These are phyloP conservation scores for Cybosia mesomella DNA, from an alignment of 2,888 invertebrate species.

Conservation along the genomic window DNA sequence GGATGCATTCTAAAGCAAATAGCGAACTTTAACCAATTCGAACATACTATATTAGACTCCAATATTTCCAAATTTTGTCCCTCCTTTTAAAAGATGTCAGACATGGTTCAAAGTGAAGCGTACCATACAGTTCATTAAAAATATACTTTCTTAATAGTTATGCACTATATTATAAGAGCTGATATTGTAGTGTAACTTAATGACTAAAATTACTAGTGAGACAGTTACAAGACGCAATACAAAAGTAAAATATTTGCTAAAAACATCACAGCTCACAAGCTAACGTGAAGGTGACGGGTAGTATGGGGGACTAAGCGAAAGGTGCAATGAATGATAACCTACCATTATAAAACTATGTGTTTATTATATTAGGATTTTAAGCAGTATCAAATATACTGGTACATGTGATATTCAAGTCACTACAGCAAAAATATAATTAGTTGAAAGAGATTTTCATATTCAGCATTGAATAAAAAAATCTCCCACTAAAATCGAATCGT, in stretches of 20 bases:
- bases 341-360: constrained; percentile 56
- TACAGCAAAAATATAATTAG: constrained; percentile 74
- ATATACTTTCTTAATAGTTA: constrained; percentile 59
- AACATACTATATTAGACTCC: constrained; percentile 47
- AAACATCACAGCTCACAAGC: constrained; percentile 84
- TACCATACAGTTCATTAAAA: constrained; percentile 51
- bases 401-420: constrained; percentile 53
- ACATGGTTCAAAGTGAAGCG: constrained; percentile 41
- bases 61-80: constrained; percentile 44
- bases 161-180: constrained; percentile 62
- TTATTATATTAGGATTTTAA: constrained; percentile 28
- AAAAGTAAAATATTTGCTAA: constrained; percentile 71
- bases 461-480: constrained; percentile 79
- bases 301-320: constrained; percentile 66
- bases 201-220: constrained; percentile 73
- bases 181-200: constrained; percentile 69
- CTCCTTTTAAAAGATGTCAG: constrained; percentile 32
- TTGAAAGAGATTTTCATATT: constrained; percentile 85
- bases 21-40: constrained; percentile 76
- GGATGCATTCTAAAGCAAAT: constrained; percentile 81
- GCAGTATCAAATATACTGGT: constrained; percentile 50
- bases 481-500: constrained; percentile 78
- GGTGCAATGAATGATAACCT: constrained; percentile 78
- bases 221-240: constrained; percentile 68
- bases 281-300: constrained; percentile 73